Percentiles rank a stretch among this genome's conserved stretches.
Evolutionary conservation across 2,797 vertebrate genomes (phyloP).

Genomic region (Tangara arthus): DNA sequence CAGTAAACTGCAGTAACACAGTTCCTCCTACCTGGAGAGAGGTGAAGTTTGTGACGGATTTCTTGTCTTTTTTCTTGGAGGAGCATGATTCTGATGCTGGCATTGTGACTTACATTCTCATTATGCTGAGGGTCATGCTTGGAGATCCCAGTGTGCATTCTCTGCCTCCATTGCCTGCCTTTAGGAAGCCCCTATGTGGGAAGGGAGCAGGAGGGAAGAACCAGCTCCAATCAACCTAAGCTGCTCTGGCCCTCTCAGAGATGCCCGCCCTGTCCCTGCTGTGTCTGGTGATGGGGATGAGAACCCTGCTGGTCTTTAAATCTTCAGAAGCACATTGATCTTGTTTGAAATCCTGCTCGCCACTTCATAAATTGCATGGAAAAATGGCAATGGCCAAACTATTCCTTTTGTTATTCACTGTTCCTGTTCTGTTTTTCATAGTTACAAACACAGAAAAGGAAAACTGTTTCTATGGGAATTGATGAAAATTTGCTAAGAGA

Average conservation of each 20-base stretch:
- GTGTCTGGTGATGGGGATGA: fast-evolving
- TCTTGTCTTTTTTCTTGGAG: background rate
- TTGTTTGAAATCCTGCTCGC: background rate
- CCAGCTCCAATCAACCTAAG: fast-evolving
- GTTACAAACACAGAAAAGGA: background rate
- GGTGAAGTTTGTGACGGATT: background rate
- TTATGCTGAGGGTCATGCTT: background rate
- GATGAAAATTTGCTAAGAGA: background rate
- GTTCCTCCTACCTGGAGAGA: background rate
- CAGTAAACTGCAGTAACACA: background rate
- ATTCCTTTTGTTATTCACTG: background rate
- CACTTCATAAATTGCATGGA: background rate
- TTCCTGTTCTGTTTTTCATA: background rate
- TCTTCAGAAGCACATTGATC: background rate
- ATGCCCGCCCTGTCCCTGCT: background rate
- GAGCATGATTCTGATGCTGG: background rate
- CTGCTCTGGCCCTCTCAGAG: background rate
- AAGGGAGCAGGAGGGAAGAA: background rate
- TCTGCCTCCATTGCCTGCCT: background rate
- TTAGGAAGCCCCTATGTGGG: fast-evolving
- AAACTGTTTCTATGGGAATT: slow-evolving; percentile 5
- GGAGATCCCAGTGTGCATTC: background rate
- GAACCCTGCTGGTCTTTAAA: background rate
- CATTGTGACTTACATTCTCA: background rate
- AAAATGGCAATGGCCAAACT: background rate